Conservation (phyloP, 2,888 invertebrate genomes). For the Geophilus truncorum region DNA sequence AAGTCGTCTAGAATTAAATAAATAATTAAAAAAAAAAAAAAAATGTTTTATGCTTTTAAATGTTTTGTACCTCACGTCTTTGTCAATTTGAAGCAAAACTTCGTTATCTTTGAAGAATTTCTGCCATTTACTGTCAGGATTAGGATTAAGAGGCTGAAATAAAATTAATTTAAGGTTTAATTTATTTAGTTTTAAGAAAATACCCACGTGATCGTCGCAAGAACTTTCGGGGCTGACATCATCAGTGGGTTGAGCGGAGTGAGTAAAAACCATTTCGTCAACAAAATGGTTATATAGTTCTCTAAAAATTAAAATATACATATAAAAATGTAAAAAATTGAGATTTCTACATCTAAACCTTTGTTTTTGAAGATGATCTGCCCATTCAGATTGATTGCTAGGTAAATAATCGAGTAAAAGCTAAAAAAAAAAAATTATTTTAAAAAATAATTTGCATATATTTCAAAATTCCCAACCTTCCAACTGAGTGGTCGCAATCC, state of each 20-base stretch:
- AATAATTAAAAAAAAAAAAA: background rate
- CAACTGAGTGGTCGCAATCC: conserved; percentile 78
- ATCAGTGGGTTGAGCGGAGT: conserved; percentile 60
- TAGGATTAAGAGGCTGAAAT: conserved; percentile 83
- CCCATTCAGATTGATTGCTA: conserved; percentile 62
- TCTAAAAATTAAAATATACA: conserved; percentile 33
- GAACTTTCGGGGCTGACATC: conserved; percentile 47
- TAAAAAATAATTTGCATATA: background rate
- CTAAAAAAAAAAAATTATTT: conserved; percentile 42
- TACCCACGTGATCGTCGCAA: conserved; percentile 49
- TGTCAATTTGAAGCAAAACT: conserved; percentile 94
- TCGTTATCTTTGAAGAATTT: conserved; percentile 96
- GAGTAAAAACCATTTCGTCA: conserved; percentile 82
- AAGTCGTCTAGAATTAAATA: conserved; percentile 48
- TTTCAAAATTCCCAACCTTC: conserved; percentile 57
- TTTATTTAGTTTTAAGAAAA: background rate
- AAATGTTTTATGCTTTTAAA: background rate
- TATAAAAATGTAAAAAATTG: background rate
- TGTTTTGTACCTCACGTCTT: conserved; percentile 71
- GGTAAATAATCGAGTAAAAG: conserved; percentile 80
- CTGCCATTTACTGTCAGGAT: conserved; percentile 93
- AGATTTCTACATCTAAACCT: conserved; percentile 52
- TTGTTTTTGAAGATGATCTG: conserved; percentile 64
- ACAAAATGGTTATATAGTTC: conserved; percentile 46
- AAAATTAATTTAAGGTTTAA: conserved; percentile 19